Percentiles rank a stretch among this genome's conserved stretches.
Evolutionary conservation across 30 jellyfish, hydroid and myxozoan genomes (phyloP).

Genomic region (Hydractinia symbiolongicarpus): DNA sequence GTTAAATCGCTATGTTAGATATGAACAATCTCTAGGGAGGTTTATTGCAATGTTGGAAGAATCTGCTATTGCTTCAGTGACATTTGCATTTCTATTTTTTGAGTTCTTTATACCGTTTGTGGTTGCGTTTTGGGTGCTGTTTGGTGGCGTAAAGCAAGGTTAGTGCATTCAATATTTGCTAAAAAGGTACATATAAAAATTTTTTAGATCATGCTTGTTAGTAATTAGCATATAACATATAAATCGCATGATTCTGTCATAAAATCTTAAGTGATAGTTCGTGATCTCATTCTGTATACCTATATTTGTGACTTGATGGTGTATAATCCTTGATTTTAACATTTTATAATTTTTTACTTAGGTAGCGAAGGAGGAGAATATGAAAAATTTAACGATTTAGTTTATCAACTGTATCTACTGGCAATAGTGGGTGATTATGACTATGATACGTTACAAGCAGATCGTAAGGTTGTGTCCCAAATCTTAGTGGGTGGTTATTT

Average conservation of each 20-base stretch:
- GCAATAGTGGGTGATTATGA: slow-evolving; percentile 22
- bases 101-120: slow-evolving; percentile 18
- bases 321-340: too few species aligned
- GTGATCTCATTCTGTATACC: too few species aligned
- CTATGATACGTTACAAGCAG: not conserved
- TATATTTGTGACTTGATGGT: too few species aligned
- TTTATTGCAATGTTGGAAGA: slow-evolving; percentile 23
- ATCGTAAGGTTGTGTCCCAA: not conserved
- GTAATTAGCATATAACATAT: too few species aligned
- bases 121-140: slow-evolving; percentile 17
- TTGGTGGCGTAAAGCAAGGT: slow-evolving; percentile 15
- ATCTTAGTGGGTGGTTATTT: not conserved
- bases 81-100: slow-evolving; percentile 4
- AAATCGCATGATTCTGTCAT: too few species aligned
- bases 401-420: slow-evolving; percentile 24
- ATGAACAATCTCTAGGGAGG: not conserved
- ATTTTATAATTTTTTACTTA: not conserved
- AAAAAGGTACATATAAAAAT: too few species aligned
- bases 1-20: not conserved
- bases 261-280: too few species aligned
- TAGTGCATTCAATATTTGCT: not conserved
- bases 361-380: slow-evolving; percentile 19
- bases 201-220: too few species aligned
- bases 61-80: slow-evolving; percentile 10
- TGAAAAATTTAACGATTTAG: not conserved